Evolutionary conservation across 1,140 invertebrate genomes (phyloP), one percentile per base, ranked within the genome.

Genomic region (Platorchestia sp.): DNA sequence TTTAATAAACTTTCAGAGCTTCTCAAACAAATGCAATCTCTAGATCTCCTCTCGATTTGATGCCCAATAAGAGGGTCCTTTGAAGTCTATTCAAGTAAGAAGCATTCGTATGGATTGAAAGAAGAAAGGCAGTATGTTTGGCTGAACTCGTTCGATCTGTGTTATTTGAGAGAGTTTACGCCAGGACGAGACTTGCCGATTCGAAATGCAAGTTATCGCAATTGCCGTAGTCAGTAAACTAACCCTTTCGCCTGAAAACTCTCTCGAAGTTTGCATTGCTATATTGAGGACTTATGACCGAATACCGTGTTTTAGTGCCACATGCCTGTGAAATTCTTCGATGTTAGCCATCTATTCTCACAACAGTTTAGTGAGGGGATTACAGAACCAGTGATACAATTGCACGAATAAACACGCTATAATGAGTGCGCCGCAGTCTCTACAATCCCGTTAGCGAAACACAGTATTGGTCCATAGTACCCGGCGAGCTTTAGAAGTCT

Each of bases 1-100:
- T 89, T 89, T 89, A 41, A 89, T 89, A 89, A 89, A 89, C 87
- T 89, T 89, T 14, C 36, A 22, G 5, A 44, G 87, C 87, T 89
- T 89, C 87, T 42, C 87, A 89, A 89, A 89, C 87, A 89, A 89
- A 89, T 89, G 87, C 87, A 42, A 89, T 14, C 14, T 27, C 43
- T 42, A 89, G 41, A 89, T 89, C n/a, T 42, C 43, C 0, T 7
- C 14, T 89, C 87, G 43, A 89, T 42, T 41, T 89, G 87, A 75
- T 75, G 87, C 87, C 87, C 10, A 89, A 89, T 89, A 89, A 75
- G 36, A 75, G 59, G 59, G 59, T 10, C 59, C 59, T 75, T 89
- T 89, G n/a, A 89, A 7, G n/a, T 89, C 43, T 16, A 89, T 89
- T 89, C 87, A 42, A 42, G 43, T 14, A 41, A 42, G 14, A 42